phyloP scores from a whole-genome alignment of 2,888 invertebrate species.

The Embidobia sp. region DNA sequence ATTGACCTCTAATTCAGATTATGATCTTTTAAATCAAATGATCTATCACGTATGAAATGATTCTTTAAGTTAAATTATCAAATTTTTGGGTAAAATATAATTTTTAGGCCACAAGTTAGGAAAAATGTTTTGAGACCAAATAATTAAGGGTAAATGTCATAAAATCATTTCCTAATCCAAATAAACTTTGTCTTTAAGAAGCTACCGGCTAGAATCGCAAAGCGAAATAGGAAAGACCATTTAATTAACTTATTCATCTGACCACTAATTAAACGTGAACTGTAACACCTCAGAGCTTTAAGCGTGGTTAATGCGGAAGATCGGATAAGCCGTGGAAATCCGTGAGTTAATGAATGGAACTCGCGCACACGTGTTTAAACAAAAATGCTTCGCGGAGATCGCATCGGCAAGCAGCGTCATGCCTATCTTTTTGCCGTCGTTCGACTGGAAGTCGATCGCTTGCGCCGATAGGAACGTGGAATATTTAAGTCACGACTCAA shows the following conservation, averaged over 20 bases:
- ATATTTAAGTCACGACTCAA: slow-evolving; percentile 61
- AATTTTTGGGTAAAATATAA: too few species aligned
- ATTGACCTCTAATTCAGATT: too few species aligned
- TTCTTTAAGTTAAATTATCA: too few species aligned
- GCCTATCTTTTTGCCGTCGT: slow-evolving; percentile 65
- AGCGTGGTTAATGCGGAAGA: slow-evolving; percentile 69
- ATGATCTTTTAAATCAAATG: too few species aligned
- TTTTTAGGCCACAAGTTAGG: too few species aligned
- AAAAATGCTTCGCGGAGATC: slow-evolving; percentile 58
- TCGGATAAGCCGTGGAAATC: slow-evolving; percentile 73
- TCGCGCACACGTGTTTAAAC: slow-evolving; percentile 61
- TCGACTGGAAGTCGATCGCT: slow-evolving; percentile 67
- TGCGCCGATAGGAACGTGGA: slow-evolving; percentile 64
- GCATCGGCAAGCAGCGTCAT: slow-evolving; percentile 57
- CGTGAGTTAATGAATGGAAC: slow-evolving; percentile 71
- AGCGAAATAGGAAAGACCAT: slow-evolving; percentile 33
- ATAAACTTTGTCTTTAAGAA: too few species aligned
- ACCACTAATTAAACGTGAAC: slow-evolving; percentile 79
- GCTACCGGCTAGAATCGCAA: too few species aligned
- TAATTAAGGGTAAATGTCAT: too few species aligned
- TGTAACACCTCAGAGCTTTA: slow-evolving; percentile 77
- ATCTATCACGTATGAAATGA: too few species aligned
- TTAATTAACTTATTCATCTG: slow-evolving; percentile 80
- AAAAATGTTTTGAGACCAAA: too few species aligned
- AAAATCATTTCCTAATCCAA: too few species aligned